These are phyloP conservation scores for Rhinogobius similis DNA, from an alignment of 2,113 vertebrate genomes.

Conservation along the genomic window DNA sequence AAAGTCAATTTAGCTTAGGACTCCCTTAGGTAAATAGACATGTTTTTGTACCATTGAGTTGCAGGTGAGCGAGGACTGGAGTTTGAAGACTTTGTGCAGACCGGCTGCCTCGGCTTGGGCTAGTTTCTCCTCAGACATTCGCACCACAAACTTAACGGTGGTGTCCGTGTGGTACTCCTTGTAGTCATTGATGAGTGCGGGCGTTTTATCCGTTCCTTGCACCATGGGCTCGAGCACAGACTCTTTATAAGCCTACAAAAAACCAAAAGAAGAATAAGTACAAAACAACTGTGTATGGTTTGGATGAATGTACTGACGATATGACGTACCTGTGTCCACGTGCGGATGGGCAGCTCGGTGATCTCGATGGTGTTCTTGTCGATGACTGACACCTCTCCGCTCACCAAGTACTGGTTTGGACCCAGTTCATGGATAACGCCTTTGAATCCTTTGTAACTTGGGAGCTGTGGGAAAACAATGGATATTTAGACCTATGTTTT, in stretches of 20 bases:
- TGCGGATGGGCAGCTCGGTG: conserved; percentile 95
- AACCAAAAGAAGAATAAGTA: background rate
- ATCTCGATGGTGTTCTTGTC: conserved; percentile 97
- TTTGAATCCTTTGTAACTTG: conserved; percentile 97
- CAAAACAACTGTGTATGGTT: background rate
- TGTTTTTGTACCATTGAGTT: conserved; percentile 91
- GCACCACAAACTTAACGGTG: conserved; percentile 96
- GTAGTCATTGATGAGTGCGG: conserved; percentile 94
- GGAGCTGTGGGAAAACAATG: conserved; percentile 81
- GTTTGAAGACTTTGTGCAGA: conserved; percentile 98
- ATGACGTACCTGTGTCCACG: conserved; percentile 92
- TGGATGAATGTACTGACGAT: background rate
- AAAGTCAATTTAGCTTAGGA: background rate
- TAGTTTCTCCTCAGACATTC: conserved; percentile 97
- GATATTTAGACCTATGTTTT: background rate
- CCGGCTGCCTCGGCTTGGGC: conserved; percentile 95
- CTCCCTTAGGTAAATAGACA: background rate
- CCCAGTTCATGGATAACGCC: conserved; percentile 94
- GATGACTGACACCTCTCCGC: conserved; percentile 93
- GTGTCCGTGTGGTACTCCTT: conserved; percentile 98
- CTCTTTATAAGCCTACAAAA: conserved; percentile 90
- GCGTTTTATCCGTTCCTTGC: conserved; percentile 95
- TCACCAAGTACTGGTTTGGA: conserved; percentile 95
- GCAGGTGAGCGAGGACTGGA: conserved; percentile 96
- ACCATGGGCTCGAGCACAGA: conserved; percentile 97